Base-by-base conservation (phyloP, 1,140 invertebrate genomes). In the Lepidurus packardi region DNA sequence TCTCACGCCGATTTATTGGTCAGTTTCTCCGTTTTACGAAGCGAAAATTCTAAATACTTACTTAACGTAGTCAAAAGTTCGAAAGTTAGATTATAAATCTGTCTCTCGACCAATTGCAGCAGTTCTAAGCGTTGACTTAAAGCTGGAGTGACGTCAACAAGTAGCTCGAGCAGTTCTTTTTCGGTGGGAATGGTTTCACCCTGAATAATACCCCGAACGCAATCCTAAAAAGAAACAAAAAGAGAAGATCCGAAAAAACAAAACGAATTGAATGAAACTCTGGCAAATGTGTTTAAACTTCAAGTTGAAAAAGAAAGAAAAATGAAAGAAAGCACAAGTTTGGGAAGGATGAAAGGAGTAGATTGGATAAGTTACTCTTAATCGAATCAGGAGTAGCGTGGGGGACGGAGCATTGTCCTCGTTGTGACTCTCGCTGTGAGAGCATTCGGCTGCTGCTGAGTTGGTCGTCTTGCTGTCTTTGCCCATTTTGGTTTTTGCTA, bases 321-420 rank as follows among this genome's bases (percentile, higher is more conserved):
- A 65, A 65, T 13, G 8, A 21, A 16, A 21, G 21, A 65, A 9
- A 9, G 53, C 16, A 65, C 16, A 65, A 65, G 13, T 65, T 7
- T 65, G 13, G 13, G 8, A 65, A 65, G 53, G 53, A 65, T 65
- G 53, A 65, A 65, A 65, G 53, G 53, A 65, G 53, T 65, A 65
- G 53, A 65, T 65, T 13, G 53, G 53, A 65, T 65, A 65, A 65
- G 53, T 65, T 65, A 65, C 53, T 65, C 53, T 65, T 65, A 65
- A 65, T 65, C 53, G 53, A 65, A 65, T 65, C 53, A 65, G 53
- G 53, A 65, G 53, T 65, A 65, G 53, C 13, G 53, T 65, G 53
- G 53, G 53, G 53, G 53, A 65, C 8, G 53, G 8, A 1, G 53
- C 53, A 65, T 65, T 65, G 53, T 65, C 53, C 53, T 9, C 13